Percentiles rank a stretch among this genome's conserved stretches.
These are phyloP conservation scores for Latrodectus hesperus DNA, from an alignment of 2,888 invertebrate species.

Conservation along the genomic window DNA sequence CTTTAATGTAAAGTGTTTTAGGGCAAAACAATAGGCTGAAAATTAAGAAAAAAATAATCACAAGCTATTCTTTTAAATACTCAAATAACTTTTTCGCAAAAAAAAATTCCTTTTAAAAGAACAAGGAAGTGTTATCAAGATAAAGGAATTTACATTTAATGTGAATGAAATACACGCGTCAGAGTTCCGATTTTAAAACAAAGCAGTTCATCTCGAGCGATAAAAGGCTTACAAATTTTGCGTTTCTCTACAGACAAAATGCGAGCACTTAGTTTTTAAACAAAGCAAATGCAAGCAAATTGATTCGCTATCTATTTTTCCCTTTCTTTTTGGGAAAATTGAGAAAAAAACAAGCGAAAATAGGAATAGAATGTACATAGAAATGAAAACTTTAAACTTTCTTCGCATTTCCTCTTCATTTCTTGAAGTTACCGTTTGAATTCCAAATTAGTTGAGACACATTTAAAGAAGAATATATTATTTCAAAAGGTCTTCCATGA, in stretches of 20 bases:
- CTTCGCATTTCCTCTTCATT: conserved; percentile 4
- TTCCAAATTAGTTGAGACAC: conserved; percentile 10
- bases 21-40: conserved; percentile 22
- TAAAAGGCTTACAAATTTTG: conserved; percentile 45
- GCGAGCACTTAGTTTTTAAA: conserved; percentile 53
- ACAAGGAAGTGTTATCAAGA: conserved; percentile 36
- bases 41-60: conserved; percentile 34
- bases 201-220: conserved; percentile 57
- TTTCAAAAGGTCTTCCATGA: conserved; percentile 5
- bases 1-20: conserved; percentile 20
- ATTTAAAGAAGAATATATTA: conserved; percentile 13
- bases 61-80: conserved; percentile 18
- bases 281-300: conserved; percentile 41
- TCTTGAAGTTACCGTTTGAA: background rate
- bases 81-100: conserved; percentile 32
- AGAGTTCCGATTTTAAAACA: conserved; percentile 55
- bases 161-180: conserved; percentile 58
- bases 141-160: conserved; percentile 61
- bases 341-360: background rate
- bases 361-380: background rate
- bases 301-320: conserved; percentile 27
- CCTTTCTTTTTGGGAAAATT: conserved; percentile 1
- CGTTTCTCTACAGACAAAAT: conserved; percentile 39
- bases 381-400: conserved; percentile 10
- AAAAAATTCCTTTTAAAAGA: conserved; percentile 27